Conservation (phyloP, 1,140 invertebrate species). For the Drosophila ironensis region DNA sequence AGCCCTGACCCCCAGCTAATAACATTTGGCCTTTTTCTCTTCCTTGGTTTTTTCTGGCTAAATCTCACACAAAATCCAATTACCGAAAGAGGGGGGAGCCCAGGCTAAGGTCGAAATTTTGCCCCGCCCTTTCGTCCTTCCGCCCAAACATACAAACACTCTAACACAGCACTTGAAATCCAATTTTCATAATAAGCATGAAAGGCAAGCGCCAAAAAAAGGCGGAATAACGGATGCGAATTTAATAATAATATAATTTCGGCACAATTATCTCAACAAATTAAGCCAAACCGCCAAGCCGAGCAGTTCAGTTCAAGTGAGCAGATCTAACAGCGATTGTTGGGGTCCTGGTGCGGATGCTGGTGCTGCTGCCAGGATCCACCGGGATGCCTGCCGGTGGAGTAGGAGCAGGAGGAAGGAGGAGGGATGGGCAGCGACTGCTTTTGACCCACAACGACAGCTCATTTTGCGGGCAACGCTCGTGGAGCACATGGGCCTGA, state of each 20-base stretch:
- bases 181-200: conserved; percentile 74
- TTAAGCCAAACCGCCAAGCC: conserved; percentile 71
- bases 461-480: conserved; percentile 59
- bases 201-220: conserved; percentile 17
- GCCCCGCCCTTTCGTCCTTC: neutral
- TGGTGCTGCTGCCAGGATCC: neutral
- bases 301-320: conserved; percentile 56
- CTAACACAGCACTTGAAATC: conserved; percentile 59
- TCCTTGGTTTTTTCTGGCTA: conserved; percentile 27
- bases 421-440: too few species aligned
- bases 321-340: conserved; percentile 37
- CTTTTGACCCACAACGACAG: conserved; percentile 49
- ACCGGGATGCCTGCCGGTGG: too few species aligned
- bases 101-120: conserved; percentile 66
- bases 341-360: conserved; percentile 7
- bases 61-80: conserved; percentile 74
- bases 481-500: conserved; percentile 34
- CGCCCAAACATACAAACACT: conserved; percentile 1
- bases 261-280: conserved; percentile 78
- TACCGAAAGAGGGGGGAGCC: conserved; percentile 57
- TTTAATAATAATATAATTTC: conserved; percentile 80
- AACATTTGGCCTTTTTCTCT: conserved; percentile 48
- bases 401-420: too few species aligned
- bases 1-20: conserved; percentile 42
- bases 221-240: conserved; percentile 55